Conservation (phyloP, 2,797 vertebrate species). For the Pyrrhura leucotis region DNA sequence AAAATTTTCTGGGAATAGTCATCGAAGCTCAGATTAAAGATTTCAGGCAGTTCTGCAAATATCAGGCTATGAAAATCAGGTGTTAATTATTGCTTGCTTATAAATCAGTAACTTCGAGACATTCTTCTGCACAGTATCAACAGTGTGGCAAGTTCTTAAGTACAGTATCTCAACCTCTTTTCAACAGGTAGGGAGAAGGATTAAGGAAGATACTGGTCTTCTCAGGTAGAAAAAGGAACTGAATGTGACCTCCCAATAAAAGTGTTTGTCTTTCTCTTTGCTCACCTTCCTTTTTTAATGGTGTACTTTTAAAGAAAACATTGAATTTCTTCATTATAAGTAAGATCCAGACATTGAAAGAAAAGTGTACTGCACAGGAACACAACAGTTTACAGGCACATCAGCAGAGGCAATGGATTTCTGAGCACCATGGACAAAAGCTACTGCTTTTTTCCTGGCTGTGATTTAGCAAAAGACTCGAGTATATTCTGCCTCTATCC, state of each 20-base stretch:
- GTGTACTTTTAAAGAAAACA: not conserved
- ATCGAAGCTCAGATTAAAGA: not conserved
- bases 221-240: not conserved
- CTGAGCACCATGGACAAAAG: not conserved
- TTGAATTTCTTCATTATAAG: not conserved
- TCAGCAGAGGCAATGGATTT: not conserved
- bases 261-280: not conserved
- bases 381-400: not conserved
- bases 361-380: not conserved
- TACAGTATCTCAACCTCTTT: not conserved
- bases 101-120: not conserved
- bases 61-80: not conserved
- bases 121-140: not conserved
- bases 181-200: not conserved
- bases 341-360: not conserved
- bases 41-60: not conserved
- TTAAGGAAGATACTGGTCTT: not conserved
- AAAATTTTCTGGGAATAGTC: not conserved
- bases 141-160: not conserved
- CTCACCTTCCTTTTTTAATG: not conserved
- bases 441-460: not conserved
- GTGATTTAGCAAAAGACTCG: not conserved
- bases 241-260: not conserved
- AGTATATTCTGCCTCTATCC: not conserved
- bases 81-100: not conserved